A percentile compares a stretch with the other conserved stretches of the same genome.
Evolutionary conservation across 2,797 vertebrate genomes (phyloP).

Genomic region (Graptemys geographica): DNA sequence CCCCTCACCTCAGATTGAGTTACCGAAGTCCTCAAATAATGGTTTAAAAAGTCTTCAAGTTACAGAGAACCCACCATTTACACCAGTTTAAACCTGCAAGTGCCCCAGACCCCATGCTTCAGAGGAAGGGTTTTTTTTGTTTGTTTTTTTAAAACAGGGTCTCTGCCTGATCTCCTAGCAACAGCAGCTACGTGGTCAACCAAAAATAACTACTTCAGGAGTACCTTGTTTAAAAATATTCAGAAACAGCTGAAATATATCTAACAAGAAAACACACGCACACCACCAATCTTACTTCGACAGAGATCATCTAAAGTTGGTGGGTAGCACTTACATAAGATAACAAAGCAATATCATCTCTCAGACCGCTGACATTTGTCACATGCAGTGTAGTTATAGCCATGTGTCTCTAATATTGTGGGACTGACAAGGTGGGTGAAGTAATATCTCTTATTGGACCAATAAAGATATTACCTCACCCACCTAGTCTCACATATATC

Average conservation of each 20-base stretch:
- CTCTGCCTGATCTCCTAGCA: neutral
- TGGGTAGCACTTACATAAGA: neutral
- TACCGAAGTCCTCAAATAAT: no score
- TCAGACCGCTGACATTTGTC: slow-evolving; percentile 17
- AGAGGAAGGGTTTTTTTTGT: neutral
- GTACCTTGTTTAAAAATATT: neutral
- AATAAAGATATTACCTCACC: no score
- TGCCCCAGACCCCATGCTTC: neutral
- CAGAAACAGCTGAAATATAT: neutral
- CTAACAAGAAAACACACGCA: neutral
- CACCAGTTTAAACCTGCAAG: neutral
- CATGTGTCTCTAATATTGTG: no score
- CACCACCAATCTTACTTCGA: neutral
- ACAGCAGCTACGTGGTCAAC: neutral
- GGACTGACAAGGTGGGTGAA: no score
- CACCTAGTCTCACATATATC: neutral
- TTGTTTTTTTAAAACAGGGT: neutral
- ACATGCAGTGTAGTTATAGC: no score
- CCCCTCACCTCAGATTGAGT: no score
- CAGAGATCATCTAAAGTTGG: neutral
- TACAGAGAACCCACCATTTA: neutral
- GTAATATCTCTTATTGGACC: no score
- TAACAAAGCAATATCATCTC: slow-evolving; percentile 19
- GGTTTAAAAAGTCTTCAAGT: neutral
- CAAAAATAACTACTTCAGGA: neutral